These are phyloP conservation scores for Rhinatrema bivittatum DNA, from an alignment of 2,797 vertebrate species.

Conservation along the genomic window DNA sequence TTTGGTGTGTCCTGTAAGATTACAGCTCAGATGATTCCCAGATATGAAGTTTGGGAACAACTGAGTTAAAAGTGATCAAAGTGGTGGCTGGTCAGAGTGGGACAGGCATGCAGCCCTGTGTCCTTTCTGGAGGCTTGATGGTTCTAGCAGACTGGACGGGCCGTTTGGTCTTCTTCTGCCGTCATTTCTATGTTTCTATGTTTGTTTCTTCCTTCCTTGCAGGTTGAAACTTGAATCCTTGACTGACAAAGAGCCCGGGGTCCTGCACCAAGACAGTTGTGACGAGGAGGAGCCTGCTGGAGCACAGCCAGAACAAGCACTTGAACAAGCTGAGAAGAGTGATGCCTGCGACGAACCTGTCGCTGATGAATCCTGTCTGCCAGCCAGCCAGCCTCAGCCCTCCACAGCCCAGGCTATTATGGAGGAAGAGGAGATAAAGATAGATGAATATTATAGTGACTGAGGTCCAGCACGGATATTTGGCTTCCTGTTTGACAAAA, in stretches of 20 bases:
- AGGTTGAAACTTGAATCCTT: slow-evolving; percentile 81
- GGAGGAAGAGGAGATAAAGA: slow-evolving; percentile 69
- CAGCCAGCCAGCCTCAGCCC: slow-evolving; percentile 73
- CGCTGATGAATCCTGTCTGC: slow-evolving; percentile 25
- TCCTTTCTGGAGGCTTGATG: neutral
- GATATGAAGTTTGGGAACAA: no score
- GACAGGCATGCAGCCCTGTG: no score
- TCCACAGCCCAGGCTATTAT: slow-evolving; percentile 43
- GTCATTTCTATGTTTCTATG: no score
- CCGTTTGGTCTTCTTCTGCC: no score
- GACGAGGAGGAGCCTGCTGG: slow-evolving; percentile 38
- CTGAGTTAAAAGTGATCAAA: no score
- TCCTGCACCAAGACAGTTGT: slow-evolving; percentile 48
- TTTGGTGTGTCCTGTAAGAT: no score
- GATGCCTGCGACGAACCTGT: neutral
- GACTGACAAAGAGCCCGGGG: slow-evolving; percentile 71
- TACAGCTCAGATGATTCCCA: no score
- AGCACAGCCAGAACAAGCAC: neutral
- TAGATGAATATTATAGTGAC: slow-evolving; percentile 84
- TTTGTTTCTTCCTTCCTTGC: slow-evolving; percentile 8
- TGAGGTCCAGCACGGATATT: slow-evolving; percentile 30
- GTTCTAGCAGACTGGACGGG: no score
- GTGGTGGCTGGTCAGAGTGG: no score
- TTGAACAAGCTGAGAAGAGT: neutral
- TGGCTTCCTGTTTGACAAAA: no score